Evolutionary conservation across 2,113 vertebrate genomes (phyloP).

Genomic region (Trematocara macrostoma): DNA sequence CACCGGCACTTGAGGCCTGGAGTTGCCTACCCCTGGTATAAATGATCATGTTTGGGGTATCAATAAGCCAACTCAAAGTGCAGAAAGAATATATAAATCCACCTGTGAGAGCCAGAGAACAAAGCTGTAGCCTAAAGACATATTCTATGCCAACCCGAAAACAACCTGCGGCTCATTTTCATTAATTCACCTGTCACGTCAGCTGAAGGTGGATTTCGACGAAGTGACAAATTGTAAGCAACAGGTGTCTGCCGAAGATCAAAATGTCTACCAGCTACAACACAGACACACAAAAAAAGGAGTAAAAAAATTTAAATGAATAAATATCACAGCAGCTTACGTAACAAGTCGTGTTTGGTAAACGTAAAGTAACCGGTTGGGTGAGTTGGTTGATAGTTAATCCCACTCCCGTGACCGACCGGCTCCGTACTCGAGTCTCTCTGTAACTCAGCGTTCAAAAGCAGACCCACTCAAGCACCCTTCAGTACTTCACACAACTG

Average conservation of each 20-base stretch:
- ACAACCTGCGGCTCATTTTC: not conserved
- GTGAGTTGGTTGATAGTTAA: conserved; percentile 54
- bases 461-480: no score
- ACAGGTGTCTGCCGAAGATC: conserved; percentile 45
- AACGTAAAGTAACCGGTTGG: conserved; percentile 18
- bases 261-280: not conserved
- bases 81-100: not conserved
- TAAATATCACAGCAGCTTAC: not conserved
- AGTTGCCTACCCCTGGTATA: no score
- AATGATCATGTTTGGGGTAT: not conserved
- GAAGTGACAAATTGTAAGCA: conserved; percentile 36
- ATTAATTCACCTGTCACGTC: conserved; percentile 55
- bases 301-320: not conserved
- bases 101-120: not conserved
- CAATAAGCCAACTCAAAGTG: not conserved
- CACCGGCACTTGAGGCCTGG: no score
- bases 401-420: conserved; percentile 62
- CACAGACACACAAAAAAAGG: not conserved
- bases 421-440: not conserved
- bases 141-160: not conserved
- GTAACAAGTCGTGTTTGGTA: not conserved
- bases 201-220: not conserved
- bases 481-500: rapidly evolving
- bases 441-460: not conserved
- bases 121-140: not conserved